phyloP scores from a whole-genome alignment of 2,113 vertebrate genomes.

The Genyomyrus donnyi region DNA sequence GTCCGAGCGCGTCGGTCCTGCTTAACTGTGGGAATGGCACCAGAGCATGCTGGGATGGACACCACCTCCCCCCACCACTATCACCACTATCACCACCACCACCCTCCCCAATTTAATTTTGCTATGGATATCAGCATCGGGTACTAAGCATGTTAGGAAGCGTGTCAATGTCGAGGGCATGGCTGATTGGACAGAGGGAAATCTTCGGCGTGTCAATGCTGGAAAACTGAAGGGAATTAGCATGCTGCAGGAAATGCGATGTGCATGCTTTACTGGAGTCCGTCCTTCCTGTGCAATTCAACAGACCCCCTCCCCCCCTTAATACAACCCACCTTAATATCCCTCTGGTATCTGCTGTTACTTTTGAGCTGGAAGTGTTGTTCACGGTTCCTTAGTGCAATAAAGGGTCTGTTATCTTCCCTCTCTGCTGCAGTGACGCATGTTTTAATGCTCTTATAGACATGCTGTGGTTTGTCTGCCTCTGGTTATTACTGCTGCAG shows the following conservation, averaged over 20 bases:
- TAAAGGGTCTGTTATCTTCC: slow-evolving; percentile 18
- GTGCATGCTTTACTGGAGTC: neutral
- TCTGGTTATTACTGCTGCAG: slow-evolving; percentile 32
- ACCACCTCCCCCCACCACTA: neutral
- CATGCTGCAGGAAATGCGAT: neutral
- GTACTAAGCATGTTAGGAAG: neutral
- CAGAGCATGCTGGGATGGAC: neutral
- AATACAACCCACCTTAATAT: neutral
- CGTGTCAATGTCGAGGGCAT: neutral
- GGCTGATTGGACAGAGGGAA: neutral
- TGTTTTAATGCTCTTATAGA: slow-evolving; percentile 2
- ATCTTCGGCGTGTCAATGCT: neutral
- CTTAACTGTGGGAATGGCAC: neutral
- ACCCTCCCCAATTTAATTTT: neutral
- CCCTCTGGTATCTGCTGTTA: neutral
- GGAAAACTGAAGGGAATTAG: neutral
- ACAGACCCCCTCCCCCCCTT: neutral
- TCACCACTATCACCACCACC: neutral
- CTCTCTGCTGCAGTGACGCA: neutral
- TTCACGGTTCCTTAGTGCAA: slow-evolving; percentile 2
- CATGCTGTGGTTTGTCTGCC: neutral
- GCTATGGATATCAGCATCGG: neutral
- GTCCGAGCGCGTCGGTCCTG: neutral
- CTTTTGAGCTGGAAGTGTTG: slow-evolving; percentile 11
- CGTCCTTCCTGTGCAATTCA: neutral